Conservation (phyloP, 2,113 vertebrate genomes). For the Lamprologus tigripictilis region DNA sequence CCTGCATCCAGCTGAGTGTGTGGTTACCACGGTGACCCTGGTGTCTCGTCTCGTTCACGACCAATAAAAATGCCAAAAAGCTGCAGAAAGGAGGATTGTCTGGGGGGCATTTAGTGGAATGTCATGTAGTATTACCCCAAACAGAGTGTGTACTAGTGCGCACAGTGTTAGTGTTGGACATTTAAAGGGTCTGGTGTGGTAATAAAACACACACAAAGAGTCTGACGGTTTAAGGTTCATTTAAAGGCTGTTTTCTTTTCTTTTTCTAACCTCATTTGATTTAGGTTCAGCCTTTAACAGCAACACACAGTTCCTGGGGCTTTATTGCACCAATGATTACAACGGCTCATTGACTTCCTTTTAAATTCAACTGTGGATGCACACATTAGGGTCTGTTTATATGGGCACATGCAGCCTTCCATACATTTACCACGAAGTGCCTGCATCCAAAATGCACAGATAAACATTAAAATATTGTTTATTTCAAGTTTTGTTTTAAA, state of each 20-base stretch:
- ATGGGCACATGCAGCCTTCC: not conserved
- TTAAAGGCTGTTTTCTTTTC: not conserved
- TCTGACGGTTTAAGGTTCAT: not conserved
- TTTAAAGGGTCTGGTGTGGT: not conserved
- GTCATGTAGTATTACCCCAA: constrained; percentile 44
- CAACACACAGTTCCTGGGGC: not conserved
- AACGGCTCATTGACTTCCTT: constrained; percentile 21
- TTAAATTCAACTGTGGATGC: not conserved
- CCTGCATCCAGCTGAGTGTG: constrained; percentile 31
- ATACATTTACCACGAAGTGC: not conserved
- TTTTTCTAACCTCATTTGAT: not conserved
- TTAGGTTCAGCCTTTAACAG: constrained; percentile 34
- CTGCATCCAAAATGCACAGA: not conserved
- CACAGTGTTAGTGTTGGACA: not conserved
- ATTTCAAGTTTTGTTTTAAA: not conserved
- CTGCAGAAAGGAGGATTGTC: constrained; percentile 9
- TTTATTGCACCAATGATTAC: constrained; percentile 14
- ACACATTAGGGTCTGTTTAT: not conserved
- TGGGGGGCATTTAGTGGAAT: constrained; percentile 42
- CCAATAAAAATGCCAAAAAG: constrained; percentile 35
- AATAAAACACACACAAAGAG: constrained; percentile 36
- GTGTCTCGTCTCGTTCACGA: constrained; percentile 6
- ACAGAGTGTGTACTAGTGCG: not conserved
- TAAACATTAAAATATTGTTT: not conserved
- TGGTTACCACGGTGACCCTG: constrained; percentile 60